Conservation (phyloP, 2,888 invertebrate genomes). For the Malachius bipustulatus region DNA sequence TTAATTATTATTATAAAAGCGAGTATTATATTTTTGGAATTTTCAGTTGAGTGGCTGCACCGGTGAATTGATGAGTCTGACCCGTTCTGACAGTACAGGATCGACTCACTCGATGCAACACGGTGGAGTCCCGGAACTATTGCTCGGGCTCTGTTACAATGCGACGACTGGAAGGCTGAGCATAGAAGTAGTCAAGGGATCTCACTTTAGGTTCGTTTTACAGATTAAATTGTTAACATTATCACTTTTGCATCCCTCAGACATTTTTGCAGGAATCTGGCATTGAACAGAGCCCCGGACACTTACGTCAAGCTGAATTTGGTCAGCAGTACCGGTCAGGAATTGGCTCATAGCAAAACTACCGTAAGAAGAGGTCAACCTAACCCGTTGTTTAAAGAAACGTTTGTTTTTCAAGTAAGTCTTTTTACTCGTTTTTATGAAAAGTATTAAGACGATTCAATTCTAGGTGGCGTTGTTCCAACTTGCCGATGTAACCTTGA, state of each 20-base stretch:
- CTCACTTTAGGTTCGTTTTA: constrained; percentile 46
- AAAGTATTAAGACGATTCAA: constrained; percentile 10
- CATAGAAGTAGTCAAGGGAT: constrained; percentile 76
- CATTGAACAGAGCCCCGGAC: constrained; percentile 73
- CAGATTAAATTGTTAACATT: no score
- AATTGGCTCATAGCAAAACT: constrained; percentile 87
- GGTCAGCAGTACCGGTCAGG: constrained; percentile 85
- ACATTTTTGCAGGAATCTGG: constrained; percentile 63
- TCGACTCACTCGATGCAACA: constrained; percentile 85
- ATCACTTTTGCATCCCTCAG: no score
- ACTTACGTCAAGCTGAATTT: constrained; percentile 89
- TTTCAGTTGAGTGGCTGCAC: constrained; percentile 40
- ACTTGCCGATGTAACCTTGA: constrained; percentile 85
- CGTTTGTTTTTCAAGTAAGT: constrained; percentile 84
- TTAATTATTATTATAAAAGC: no score
- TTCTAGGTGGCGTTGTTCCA: constrained; percentile 85
- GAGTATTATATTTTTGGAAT: no score
- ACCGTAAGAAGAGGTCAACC: constrained; percentile 86
- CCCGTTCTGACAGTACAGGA: constrained; percentile 86
- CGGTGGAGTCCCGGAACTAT: constrained; percentile 82
- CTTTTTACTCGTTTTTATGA: constrained; percentile 5
- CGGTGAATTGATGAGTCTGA: constrained; percentile 64
- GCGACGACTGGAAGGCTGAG: constrained; percentile 88
- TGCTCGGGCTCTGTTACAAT: constrained; percentile 83
- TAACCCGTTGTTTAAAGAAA: constrained; percentile 91